Evolutionary conservation across 2,888 invertebrate species (phyloP).

Genomic region (Calliphora vomitoria): DNA sequence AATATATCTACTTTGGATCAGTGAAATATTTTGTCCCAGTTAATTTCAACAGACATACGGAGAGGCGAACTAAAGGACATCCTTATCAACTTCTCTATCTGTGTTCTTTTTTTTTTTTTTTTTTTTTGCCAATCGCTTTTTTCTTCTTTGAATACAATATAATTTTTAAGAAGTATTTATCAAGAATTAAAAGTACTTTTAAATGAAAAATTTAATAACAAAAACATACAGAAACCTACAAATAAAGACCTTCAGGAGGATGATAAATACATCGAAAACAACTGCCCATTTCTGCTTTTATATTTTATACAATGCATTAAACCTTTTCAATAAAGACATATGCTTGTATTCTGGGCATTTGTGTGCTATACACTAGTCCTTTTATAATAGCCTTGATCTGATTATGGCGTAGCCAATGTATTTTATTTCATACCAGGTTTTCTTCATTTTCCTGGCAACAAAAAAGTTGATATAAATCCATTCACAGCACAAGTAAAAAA

Average conservation of each 20-base stretch:
- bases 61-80: no score
- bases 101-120: no score
- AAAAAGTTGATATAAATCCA: not conserved
- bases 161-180: no score
- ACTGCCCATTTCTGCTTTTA: not conserved
- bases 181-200: no score
- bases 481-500: not conserved
- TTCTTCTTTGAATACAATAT: no score
- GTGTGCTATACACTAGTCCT: not conserved
- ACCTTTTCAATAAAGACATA: not conserved
- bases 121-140: no score
- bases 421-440: not conserved
- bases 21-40: no score
- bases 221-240: not conserved
- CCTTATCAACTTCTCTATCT: no score
- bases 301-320: not conserved
- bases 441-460: not conserved
- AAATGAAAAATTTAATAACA: no score
- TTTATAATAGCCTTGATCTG: constrained; percentile 15
- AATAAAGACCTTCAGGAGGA: not conserved
- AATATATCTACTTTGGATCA: no score
- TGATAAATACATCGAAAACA: not conserved
- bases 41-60: no score
- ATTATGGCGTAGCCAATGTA: not conserved
- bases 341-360: not conserved